Base-by-base conservation (phyloP, 1,140 invertebrate genomes). In the Ceratoteleas bidentatus region DNA sequence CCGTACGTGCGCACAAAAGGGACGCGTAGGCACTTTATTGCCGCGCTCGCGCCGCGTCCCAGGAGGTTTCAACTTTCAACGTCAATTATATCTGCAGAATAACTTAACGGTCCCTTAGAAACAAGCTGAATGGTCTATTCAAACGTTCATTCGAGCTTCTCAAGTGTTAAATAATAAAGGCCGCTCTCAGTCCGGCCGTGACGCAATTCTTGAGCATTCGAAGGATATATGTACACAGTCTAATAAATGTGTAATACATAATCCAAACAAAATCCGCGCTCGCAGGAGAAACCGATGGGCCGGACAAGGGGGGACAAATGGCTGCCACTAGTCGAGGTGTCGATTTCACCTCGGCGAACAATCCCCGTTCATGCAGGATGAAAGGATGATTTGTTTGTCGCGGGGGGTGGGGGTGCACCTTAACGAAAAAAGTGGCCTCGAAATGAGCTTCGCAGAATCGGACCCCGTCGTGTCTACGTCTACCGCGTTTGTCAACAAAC, bases 41-140 rank as follows among this genome's bases (percentile, higher is more conserved):
- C 83, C 52, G 61, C 72, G 75, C 45, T 74, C n/a, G n/a, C 65
- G 86, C 85, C 84, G 86, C 87, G 87, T 90, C 88, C 85, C 88
- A 86, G 85, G 87, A 88, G 86, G 84, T 87, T 90, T 88, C 85
- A 86, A 85, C 87, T 87, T 90, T 88, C 85, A 87, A 84, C 87
- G 88, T 91, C 90, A 90, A 91, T 90, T 91, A 91, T 91, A 90
- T 90, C 88, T 89, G 85, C 86, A 88, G 89, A 91, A 90, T 91
- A 91, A 89, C 86, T 91, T 89, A 90, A 91, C 89, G 88, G 90
- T 90, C 89, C 90, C 90, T 88, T 90, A 88, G 87, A 90, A 91
- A 90, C 83, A 83, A 79, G 85, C 81, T 91, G 89, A 91, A 91
- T 91, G 86, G 88, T 86, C 90, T 91, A 91, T 91, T 91, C 89